Evolutionary conservation across 2,888 invertebrate species (phyloP), one percentile per base, ranked within the genome.

Genomic region (Dicranocentrus wangi): DNA sequence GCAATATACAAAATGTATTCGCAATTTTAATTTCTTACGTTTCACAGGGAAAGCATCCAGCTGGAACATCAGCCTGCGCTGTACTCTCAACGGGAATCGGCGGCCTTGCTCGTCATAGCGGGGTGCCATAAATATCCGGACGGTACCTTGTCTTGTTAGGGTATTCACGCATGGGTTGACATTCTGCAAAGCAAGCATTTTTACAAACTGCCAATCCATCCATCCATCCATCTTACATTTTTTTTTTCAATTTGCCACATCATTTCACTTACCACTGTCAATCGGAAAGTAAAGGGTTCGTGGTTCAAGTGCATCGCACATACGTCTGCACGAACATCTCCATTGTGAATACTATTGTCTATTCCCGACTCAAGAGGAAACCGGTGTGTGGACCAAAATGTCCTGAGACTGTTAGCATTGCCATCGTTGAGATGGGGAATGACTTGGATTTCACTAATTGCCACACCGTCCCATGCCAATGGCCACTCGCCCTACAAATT

Each of bases 111-210:
- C 51, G n/a, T 84, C 76, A 39, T 53, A 81, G 13, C 78, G 43
- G 2, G 84, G 84, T 0, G 84, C 81, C 68, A 83, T 55, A 43
- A 81, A 83, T 0, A 83, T 72, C 10, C 83, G 39, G 13, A 83
- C 61, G 2, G 65, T 83, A 27, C 81, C 83, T 39, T 55, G 28
- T n/a, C 72, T n/a, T 0, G 73, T 39, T 7, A 53, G 7, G 5
- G 51, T 65, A 1, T 63, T 15, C 23, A 71, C 76, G 23, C 82
- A 82, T 0, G 75, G 76, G 19, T 55, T 73, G 1, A 71, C 65
- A 10, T 75, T 47, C 68, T 76, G 53, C 47, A 68, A 27, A 28
- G 10, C 19, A 5, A 60, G 5, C 55, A 19, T 21, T 3, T 55
- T 55, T 21, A 21, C 5, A 47, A 47, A 10, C 2, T 47, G 7